A percentile compares a stretch with the other conserved stretches of the same genome.
These are phyloP conservation scores for Pelagia noctiluca DNA, from an alignment of 30 jellyfish, hydroid and myxozoan genomes.

Conservation along the genomic window DNA sequence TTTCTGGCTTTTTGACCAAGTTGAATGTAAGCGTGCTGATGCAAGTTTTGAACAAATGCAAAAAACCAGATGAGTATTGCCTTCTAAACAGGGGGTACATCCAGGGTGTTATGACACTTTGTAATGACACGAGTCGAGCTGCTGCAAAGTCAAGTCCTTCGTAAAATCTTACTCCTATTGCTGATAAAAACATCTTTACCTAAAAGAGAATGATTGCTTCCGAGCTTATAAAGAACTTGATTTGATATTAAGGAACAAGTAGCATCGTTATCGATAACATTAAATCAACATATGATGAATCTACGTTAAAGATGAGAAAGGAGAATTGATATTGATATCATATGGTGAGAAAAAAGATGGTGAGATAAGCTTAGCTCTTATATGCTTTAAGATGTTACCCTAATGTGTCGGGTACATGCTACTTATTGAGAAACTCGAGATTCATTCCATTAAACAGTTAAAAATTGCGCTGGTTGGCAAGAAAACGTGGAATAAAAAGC, in stretches of 20 bases:
- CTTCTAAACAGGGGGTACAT: slow-evolving; percentile 74
- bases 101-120: slow-evolving; percentile 88
- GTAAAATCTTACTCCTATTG: slow-evolving; percentile 27
- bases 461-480: too few relatives aligned
- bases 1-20: slow-evolving; percentile 44
- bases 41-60: slow-evolving; percentile 7
- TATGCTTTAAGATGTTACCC: too few relatives aligned
- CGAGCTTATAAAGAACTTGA: neutral
- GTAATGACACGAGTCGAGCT: slow-evolving; percentile 81
- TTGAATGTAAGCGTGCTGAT: slow-evolving; percentile 49
- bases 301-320: too few relatives aligned
- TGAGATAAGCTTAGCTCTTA: too few relatives aligned
- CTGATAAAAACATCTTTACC: slow-evolving; percentile 56
- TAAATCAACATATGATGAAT: neutral
- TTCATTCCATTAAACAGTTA: too few relatives aligned
- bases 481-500: too few relatives aligned
- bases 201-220: neutral
- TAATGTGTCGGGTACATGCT: too few relatives aligned
- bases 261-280: neutral
- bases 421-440: too few relatives aligned
- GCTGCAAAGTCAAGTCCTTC: slow-evolving; percentile 63
- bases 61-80: slow-evolving; percentile 69
- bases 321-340: too few relatives aligned
- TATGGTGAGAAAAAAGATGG: too few relatives aligned
- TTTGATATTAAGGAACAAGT: neutral